A percentile compares a stretch with the other conserved stretches of the same genome.
phyloP scores from a whole-genome alignment of 2,797 vertebrate species.

The Coranthus polyacanthus region DNA sequence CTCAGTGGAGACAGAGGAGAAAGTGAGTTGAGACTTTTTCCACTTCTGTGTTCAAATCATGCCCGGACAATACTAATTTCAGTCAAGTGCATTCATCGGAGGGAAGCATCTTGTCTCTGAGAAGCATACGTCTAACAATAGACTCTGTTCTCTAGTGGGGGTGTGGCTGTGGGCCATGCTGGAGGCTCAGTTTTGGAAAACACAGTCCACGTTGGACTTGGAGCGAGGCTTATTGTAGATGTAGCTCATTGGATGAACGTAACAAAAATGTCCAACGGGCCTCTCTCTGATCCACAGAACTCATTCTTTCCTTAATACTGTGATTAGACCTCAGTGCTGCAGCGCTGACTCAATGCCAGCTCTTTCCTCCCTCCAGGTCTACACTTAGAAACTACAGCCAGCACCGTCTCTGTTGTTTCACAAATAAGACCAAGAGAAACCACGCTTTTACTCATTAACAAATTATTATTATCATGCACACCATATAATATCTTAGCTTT shows the following conservation, averaged over 20 bases:
- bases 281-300: conserved; percentile 45
- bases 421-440: conserved; percentile 25
- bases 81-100: no score
- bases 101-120: conserved; percentile 17
- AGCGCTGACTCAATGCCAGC: conserved; percentile 62
- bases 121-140: conserved; percentile 45
- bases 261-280: conserved; percentile 53
- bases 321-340: conserved; percentile 65
- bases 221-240: conserved; percentile 47
- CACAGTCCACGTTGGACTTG: conserved; percentile 39
- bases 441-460: no score
- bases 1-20: conserved; percentile 24
- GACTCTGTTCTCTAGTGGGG: conserved; percentile 41
- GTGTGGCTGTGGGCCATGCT: conserved; percentile 42
- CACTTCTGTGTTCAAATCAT: conserved; percentile 27
- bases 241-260: conserved; percentile 49
- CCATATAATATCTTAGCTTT: no score
- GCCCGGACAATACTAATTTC: conserved; percentile 15
- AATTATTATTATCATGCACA: no score
- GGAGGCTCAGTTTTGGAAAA: conserved; percentile 47
- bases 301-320: conserved; percentile 66
- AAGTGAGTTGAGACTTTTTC: conserved; percentile 32
- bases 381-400: conserved; percentile 49
- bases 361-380: conserved; percentile 56
- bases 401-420: conserved; percentile 47